Conservation (phyloP, 2,888 invertebrate genomes). For the Tanaodytes sp. region DNA sequence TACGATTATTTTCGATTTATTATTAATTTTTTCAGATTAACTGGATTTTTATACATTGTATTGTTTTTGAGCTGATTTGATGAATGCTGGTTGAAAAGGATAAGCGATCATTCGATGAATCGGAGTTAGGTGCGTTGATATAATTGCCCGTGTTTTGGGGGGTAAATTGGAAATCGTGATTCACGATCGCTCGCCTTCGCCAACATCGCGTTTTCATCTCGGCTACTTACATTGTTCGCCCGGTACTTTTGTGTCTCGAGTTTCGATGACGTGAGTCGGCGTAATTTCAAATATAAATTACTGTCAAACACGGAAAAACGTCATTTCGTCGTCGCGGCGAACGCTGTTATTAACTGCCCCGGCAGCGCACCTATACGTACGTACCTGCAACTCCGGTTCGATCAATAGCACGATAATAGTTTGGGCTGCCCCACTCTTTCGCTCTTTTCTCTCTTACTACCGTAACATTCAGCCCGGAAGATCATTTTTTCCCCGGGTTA, state of each 20-base stretch:
- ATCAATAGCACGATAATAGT: conserved; percentile 53
- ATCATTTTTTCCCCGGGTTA: conserved; percentile 4
- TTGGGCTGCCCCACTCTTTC: conserved; percentile 36
- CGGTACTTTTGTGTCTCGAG: conserved; percentile 45
- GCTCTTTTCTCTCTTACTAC: conserved; percentile 18
- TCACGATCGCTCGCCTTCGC: conserved; percentile 26
- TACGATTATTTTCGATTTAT: too few relatives aligned
- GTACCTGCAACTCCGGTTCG: conserved; percentile 51
- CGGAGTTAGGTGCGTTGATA: background rate
- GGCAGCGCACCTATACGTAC: conserved; percentile 50
- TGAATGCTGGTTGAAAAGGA: too few relatives aligned
- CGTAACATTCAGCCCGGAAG: conserved; percentile 9
- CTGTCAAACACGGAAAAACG: conserved; percentile 65
- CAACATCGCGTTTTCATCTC: conserved; percentile 41
- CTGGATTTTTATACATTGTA: too few relatives aligned
- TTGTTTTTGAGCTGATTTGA: too few relatives aligned
- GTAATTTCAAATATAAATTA: conserved; percentile 66
- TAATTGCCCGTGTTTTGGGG: background rate
- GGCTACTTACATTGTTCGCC: conserved; percentile 34
- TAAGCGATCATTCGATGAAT: too few relatives aligned
- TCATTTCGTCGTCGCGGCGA: conserved; percentile 62
- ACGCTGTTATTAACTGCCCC: conserved; percentile 60
- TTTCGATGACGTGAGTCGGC: conserved; percentile 60
- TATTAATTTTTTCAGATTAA: too few relatives aligned
- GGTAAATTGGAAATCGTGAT: conserved; percentile 26